phyloP scores from a whole-genome alignment of 2,113 vertebrate genomes.

The Brienomyrus longianalis region DNA sequence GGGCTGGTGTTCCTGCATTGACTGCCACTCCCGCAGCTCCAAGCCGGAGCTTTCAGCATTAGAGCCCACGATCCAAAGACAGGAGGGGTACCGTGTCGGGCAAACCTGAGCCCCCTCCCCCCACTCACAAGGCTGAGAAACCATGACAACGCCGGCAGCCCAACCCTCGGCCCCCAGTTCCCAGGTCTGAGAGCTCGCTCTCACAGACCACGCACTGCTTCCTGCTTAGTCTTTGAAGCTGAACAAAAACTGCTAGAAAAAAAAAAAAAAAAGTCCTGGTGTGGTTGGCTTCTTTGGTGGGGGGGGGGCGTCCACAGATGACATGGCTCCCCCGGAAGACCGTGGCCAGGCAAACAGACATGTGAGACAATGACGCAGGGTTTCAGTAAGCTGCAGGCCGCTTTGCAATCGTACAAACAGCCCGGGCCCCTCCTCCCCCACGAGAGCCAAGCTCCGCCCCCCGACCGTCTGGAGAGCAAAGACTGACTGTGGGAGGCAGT shows the following conservation, averaged over 20 bases:
- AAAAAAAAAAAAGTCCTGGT: not conserved
- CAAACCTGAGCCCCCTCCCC: not conserved
- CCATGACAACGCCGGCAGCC: not conserved
- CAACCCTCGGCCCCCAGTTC: not conserved
- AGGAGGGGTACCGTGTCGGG: not conserved
- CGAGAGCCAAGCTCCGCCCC: constrained; percentile 9
- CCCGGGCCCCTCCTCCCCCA: not conserved
- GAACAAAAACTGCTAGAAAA: not conserved
- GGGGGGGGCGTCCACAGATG: not conserved
- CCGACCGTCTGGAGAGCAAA: constrained; percentile 12
- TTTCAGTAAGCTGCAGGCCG: not conserved
- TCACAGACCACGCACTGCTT: not conserved
- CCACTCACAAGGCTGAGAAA: not conserved
- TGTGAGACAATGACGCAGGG: not conserved
- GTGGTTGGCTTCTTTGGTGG: not conserved
- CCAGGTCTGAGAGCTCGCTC: not conserved
- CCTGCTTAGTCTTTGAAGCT: not conserved
- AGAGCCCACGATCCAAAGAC: not conserved
- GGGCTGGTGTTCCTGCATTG: not conserved
- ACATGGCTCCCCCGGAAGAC: not conserved
- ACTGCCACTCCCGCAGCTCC: not conserved
- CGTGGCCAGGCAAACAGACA: not conserved
- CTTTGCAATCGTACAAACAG: constrained; percentile 44
- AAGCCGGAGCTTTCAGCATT: not conserved
- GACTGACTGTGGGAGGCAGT: constrained; percentile 28